Base-by-base conservation (phyloP, 2,888 invertebrate species). In the Allygus modestus region DNA sequence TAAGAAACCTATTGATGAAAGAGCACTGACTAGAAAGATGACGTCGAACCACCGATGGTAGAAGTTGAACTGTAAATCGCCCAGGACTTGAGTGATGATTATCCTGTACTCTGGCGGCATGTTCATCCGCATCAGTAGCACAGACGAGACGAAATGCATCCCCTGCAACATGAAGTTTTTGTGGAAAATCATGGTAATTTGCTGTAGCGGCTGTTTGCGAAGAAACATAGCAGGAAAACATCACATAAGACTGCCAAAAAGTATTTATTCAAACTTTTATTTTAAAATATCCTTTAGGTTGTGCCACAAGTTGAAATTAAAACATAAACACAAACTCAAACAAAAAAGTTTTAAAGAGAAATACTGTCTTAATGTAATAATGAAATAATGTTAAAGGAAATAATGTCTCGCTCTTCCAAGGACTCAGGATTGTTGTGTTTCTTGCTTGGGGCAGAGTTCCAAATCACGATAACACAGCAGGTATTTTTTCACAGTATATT, bases 21-120 rank as follows among this genome's bases (percentile, higher is more conserved):
- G 91, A 0, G 99, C 99, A 89, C 98, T 98, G 31, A 99, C 96
- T 85, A 99, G 92, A 90, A 99, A 99, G 89, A 99, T 99, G 4
- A 99, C 99, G 91, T 99, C 99, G 90, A 99, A 99, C 99, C 99
- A 99, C 85, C 99, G 94, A 90, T 99, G 99, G 90, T 99, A 99
- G 92, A 99, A 99, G 90, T 97, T 98, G 89, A 99, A 99, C 90
- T 99, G 99, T 86, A 99, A 91, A 89, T 99, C 99, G 0, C 99
- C 99, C 23, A 99, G 91, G 0, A 99, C 99, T 92, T 96, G 94
- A 0, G 96, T 96, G 86, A 97, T 95, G 79, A 99, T 99, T 73
- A 95, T 95, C 51, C 99, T 93, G 91, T 99, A 99, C 90, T 99
- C 98, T 0, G 96, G 94, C 0, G 99, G 99, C 98, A 99, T 98